These are phyloP conservation scores for Acheta domesticus DNA, from an alignment of 2,888 invertebrate species.

Conservation along the genomic window DNA sequence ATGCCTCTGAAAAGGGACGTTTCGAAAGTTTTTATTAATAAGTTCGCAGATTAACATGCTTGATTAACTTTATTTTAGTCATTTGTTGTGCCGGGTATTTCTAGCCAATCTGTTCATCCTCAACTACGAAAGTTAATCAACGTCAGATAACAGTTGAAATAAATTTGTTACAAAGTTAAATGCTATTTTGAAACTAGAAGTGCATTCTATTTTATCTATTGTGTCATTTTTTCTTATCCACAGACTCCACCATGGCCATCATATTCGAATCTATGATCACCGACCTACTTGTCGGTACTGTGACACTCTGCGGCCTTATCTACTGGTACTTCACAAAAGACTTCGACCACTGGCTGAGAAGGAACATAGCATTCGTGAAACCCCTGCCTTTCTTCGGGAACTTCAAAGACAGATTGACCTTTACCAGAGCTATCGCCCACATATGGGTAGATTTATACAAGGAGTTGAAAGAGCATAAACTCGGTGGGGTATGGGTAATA, in stretches of 20 bases:
- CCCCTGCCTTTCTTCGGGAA: conserved; percentile 64
- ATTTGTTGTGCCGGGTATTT: no score
- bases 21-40: no score
- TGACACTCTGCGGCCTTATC: not conserved
- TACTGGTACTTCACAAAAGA: conserved; percentile 12
- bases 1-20: no score
- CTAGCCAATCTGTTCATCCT: no score
- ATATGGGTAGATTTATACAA: conserved; percentile 59
- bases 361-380: conserved; percentile 55
- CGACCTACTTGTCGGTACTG: not conserved
- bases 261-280: not conserved
- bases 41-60: no score
- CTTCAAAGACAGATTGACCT: conserved; percentile 52
- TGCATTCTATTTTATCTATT: no score
- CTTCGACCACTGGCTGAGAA: conserved; percentile 55
- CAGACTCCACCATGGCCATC: not conserved
- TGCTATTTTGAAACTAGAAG: no score
- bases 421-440: conserved; percentile 57
- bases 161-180: no score
- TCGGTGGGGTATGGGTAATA: conserved; percentile 32
- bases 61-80: no score
- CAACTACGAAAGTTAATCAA: no score
- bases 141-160: no score
- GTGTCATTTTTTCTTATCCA: not conserved
- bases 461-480: conserved; percentile 36